Percentiles rank a stretch among this genome's conserved stretches.
Evolutionary conservation across 2,797 vertebrate species (phyloP).

Genomic region (Syndactyla subalaris): DNA sequence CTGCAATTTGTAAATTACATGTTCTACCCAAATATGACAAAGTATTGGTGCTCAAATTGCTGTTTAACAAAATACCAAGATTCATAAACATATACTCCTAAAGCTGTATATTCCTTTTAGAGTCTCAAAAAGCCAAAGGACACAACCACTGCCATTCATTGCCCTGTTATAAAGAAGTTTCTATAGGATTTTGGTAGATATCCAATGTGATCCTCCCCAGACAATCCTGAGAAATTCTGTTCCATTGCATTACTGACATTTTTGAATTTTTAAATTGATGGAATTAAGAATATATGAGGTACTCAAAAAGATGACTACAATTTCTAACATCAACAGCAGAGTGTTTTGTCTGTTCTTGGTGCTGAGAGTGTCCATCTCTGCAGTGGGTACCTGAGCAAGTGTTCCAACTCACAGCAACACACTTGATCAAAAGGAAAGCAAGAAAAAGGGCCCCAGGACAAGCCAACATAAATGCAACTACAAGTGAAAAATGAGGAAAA

Average conservation of each 20-base stretch:
- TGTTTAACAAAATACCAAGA: background rate
- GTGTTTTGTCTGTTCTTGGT: background rate
- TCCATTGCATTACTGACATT: background rate
- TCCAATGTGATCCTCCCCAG: background rate
- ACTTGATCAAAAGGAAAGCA: background rate
- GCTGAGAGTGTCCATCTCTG: background rate
- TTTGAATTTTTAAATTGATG: background rate
- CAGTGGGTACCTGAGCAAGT: background rate
- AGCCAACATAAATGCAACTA: background rate
- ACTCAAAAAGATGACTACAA: background rate
- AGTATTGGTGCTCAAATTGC: background rate
- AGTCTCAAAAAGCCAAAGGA: background rate
- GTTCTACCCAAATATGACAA: background rate
- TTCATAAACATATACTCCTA: rapidly evolving
- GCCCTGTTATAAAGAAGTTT: background rate
- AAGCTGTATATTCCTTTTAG: background rate
- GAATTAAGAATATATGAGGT: background rate
- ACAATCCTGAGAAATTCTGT: background rate
- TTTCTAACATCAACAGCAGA: background rate
- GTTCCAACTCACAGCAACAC: background rate
- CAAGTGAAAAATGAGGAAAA: background rate
- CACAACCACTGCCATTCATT: background rate
- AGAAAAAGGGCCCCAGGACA: background rate
- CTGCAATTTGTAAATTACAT: background rate
- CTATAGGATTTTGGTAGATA: background rate